Base-by-base conservation (phyloP, 1,140 invertebrate genomes). In the Drosophila subobscura region DNA sequence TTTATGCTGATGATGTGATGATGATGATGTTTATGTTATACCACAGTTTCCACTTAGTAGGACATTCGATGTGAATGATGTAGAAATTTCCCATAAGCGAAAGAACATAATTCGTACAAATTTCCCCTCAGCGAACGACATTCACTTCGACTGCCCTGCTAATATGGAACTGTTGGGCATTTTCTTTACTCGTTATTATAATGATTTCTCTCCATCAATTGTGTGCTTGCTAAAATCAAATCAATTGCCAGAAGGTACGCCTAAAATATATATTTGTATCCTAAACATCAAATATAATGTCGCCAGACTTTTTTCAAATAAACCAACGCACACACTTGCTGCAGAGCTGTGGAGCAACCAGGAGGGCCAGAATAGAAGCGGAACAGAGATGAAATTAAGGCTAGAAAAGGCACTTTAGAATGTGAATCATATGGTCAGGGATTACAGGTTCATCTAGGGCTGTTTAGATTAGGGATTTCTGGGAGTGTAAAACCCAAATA, bases 361-460 rank as follows among this genome's bases (percentile, higher is more conserved):
- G 37, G 6, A 40, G 4, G 5, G 14, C 56, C 22, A 47, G 47
- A 42, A 58, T 58, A 53, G 47, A 50, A 76, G 63, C 14, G 49
- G 63, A 58, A 20, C 46, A 66, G 57, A 77, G 47, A 47, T 59
- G 57, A 80, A 84, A 84, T 85, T 86, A 71, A 86, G 46, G 51
- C 81, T 86, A 86, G 81, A 86, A 86, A 86, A 86, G 81, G 81
- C 81, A 88, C 81, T 85, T 85, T 81, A 85, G 81, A 85, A 72
- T 60, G 63, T 61, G 45, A 40, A 45, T 37, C n/a, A 12, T 37
- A 12, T 40, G 50, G 66, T 23, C 12, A 16, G 27, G 37, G 16
- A 2, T 7, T 5, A 10, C 10, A 37, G 33, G 33, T 12, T 3
- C 33, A 12, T 12, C 4, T 37, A 4, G 42, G 64, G 33, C 20